Evolutionary conservation across 2,797 vertebrate species (phyloP).

Genomic region (Threskiornis aethiopicus): DNA sequence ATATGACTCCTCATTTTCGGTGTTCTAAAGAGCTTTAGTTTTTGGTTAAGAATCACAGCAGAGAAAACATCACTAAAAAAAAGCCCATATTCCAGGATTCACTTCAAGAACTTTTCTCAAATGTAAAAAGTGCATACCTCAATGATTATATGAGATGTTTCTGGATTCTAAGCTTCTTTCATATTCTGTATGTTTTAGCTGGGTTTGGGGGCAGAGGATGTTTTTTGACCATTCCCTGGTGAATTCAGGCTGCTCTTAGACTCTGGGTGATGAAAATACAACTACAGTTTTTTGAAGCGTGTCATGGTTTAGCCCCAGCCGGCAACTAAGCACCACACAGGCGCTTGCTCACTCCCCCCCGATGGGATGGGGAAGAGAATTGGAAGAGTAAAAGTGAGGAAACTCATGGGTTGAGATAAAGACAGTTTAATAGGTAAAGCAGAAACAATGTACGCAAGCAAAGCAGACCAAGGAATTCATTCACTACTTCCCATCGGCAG

Average conservation of each 20-base stretch:
- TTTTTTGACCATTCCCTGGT: neutral
- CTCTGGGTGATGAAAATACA: neutral
- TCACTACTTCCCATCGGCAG: no score
- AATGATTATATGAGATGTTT: neutral
- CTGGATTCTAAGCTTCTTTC: neutral
- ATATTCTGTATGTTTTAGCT: neutral
- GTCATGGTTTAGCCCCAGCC: neutral
- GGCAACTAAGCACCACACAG: no score
- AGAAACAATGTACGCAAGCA: no score
- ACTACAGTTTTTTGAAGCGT: neutral
- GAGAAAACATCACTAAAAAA: neutral
- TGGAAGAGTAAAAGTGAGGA: no score
- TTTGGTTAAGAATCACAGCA: neutral
- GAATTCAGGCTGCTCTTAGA: neutral
- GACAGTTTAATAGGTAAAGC: no score
- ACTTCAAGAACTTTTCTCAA: neutral
- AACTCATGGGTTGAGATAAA: no score
- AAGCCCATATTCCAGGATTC: neutral
- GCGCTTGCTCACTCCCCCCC: no score
- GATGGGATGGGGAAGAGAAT: no score
- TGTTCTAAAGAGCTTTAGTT: neutral
- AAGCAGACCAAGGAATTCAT: no score
- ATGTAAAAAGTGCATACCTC: neutral
- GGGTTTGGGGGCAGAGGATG: neutral
- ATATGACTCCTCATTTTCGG: neutral